These are phyloP conservation scores for Acinonyx jubatus DNA, from an alignment of 2,113 vertebrate genomes.

Conservation along the genomic window DNA sequence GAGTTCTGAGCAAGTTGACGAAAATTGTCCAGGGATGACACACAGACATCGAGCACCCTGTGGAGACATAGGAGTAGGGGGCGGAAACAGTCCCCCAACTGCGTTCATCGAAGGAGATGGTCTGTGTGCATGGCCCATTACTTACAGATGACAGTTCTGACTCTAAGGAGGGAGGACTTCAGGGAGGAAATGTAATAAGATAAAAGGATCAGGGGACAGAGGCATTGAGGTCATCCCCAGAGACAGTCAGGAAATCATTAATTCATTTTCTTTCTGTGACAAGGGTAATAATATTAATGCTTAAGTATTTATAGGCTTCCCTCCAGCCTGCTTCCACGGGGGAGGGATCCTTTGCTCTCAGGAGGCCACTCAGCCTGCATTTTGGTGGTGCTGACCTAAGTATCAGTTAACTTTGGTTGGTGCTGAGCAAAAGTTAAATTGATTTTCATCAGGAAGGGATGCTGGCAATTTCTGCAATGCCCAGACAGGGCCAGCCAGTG, in stretches of 20 bases:
- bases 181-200: constrained; percentile 66
- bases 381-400: constrained; percentile 25
- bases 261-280: constrained; percentile 61
- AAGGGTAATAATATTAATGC: constrained; percentile 65
- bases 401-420: not conserved
- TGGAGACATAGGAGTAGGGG: not conserved
- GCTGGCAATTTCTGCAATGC: not conserved
- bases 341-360: constrained; percentile 23
- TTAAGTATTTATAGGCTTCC: constrained; percentile 66
- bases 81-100: constrained; percentile 37
- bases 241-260: constrained; percentile 65
- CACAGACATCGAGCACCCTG: constrained; percentile 68
- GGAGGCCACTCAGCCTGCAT: not conserved
- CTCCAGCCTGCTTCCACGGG: constrained; percentile 49
- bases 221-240: constrained; percentile 47
- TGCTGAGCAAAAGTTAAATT: not conserved
- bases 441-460: not conserved
- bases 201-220: constrained; percentile 26
- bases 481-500: not conserved
- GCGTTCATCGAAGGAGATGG: not conserved
- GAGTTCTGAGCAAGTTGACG: constrained; percentile 73
- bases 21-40: constrained; percentile 73
- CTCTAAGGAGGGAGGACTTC: constrained; percentile 47
- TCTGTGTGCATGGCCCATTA: constrained; percentile 67
- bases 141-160: constrained; percentile 64